Evolutionary conservation across 1,140 invertebrate species (phyloP), one percentile per base, ranked within the genome.

Genomic region (Gonatopus flavifemur): DNA sequence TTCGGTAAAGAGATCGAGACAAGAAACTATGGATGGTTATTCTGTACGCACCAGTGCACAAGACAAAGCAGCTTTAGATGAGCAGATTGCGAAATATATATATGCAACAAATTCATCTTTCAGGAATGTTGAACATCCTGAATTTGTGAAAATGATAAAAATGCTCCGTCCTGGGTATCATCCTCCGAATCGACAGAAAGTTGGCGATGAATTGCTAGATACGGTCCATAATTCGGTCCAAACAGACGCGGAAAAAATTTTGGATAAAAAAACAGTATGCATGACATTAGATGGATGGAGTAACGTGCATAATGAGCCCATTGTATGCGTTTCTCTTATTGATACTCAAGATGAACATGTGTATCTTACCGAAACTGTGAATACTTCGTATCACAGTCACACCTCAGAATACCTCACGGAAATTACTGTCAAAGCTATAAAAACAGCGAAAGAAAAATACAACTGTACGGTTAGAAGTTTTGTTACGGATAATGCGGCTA

Each of bases 91-190:
- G 44, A 53, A 49, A 21, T 59, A 49, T 44, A 36, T 59, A 37
- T 59, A 47, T 18, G 53, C 53, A 6, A 59, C 53, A 19, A 59
- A 59, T 35, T 52, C 36, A 16, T 7, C 49, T 19, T 59, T 59
- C n/a, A 28, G 42, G 28, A n/a, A 49, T 13, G 53, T 56, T 2
- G 47, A 56, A 50, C 47, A 59, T 15, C 36, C 49, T 20, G 45
- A 59, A 18, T 56, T 59, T 36, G 24, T 42, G n/a, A 56, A 59
- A 46, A 28, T 59, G 22, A 42, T 55, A 18, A 32, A 49, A 22
- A 13, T 52, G n/a, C 35, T 59, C 25, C 43, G 47, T 49, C 49
- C 45, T 39, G 46, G 46, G 22, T 59, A 59, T 35, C 52, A 56
- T 22, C 46, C 49, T 8, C 48, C 53, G 30, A 35, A 9, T 35